These are phyloP conservation scores for Harmothoe impar DNA, from an alignment of 2,888 invertebrate species.

Conservation along the genomic window DNA sequence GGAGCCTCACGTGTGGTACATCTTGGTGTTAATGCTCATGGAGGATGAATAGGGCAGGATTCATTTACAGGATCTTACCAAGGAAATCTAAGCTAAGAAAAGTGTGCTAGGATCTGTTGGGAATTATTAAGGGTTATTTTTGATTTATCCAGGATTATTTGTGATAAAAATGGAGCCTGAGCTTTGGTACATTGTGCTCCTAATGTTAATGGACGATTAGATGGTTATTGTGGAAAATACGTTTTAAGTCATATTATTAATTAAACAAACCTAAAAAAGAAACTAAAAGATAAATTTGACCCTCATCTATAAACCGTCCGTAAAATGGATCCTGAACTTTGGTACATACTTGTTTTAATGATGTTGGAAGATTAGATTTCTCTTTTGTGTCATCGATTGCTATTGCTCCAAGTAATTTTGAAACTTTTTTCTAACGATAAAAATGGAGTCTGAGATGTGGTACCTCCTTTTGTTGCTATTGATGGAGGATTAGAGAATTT, in stretches of 20 bases:
- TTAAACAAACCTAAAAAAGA: too few species aligned
- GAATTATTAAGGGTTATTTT: not conserved
- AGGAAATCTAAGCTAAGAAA: not conserved
- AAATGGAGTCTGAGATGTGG: slow-evolving; percentile 1
- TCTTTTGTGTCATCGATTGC: not conserved
- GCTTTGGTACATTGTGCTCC: not conserved
- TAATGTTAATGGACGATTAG: slow-evolving; percentile 16
- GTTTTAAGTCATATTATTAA: too few species aligned
- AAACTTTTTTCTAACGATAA: too few species aligned
- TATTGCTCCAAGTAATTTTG: too few species aligned
- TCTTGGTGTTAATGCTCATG: not conserved
- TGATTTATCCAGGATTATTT: not conserved
- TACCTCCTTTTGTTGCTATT: not conserved
- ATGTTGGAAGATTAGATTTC: not conserved
- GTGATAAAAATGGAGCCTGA: not conserved
- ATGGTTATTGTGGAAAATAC: not conserved
- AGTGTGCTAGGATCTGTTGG: too few species aligned
- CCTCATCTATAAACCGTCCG: too few species aligned
- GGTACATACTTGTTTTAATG: not conserved
- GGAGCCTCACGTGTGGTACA: not conserved
- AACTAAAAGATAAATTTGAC: too few species aligned
- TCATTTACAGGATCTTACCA: not conserved
- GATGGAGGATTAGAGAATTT: slow-evolving; percentile 8
- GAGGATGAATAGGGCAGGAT: not conserved
- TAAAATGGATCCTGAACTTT: slow-evolving; percentile 10